A percentile compares a stretch with the other conserved stretches of the same genome.
phyloP scores from a whole-genome alignment of 1,140 invertebrate species.

The Drosophila willistoni region DNA sequence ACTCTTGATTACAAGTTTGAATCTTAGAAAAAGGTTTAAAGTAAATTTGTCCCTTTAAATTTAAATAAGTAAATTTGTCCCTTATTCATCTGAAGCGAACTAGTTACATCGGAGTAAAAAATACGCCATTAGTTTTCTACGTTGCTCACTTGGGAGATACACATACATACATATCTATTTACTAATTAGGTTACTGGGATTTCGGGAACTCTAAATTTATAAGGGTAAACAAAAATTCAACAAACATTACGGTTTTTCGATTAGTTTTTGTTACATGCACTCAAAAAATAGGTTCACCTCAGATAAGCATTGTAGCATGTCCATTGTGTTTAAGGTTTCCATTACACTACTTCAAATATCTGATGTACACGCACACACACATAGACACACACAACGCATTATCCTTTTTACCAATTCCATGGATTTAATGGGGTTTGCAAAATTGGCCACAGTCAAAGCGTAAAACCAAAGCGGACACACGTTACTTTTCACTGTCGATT shows the following conservation, averaged over 20 bases:
- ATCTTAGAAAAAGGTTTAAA: too few relatives aligned
- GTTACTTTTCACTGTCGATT: conserved; percentile 69
- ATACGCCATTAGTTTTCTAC: too few relatives aligned
- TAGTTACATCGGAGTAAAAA: too few relatives aligned
- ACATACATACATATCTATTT: too few relatives aligned
- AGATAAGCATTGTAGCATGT: not conserved
- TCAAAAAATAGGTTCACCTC: not conserved
- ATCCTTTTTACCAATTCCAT: conserved; percentile 7
- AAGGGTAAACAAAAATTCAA: not conserved
- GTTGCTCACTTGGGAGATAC: too few relatives aligned
- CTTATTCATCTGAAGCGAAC: too few relatives aligned
- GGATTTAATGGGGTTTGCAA: conserved; percentile 36
- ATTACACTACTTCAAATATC: conserved; percentile 23
- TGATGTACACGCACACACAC: conserved; percentile 40
- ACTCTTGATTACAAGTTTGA: too few relatives aligned
- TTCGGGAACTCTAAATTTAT: not conserved
- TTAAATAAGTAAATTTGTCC: too few relatives aligned
- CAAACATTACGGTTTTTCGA: not conserved
- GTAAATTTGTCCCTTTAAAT: too few relatives aligned
- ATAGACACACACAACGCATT: conserved; percentile 41
- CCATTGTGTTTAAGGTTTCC: conserved; percentile 34
- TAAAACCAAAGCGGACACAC: conserved; percentile 53
- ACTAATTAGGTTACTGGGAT: too few relatives aligned
- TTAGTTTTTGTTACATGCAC: not conserved
- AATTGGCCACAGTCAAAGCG: conserved; percentile 51